Evolutionary conservation across 92 coral and sea anemone genomes (phyloP).

Genomic region (Pocillopora meandrina): DNA sequence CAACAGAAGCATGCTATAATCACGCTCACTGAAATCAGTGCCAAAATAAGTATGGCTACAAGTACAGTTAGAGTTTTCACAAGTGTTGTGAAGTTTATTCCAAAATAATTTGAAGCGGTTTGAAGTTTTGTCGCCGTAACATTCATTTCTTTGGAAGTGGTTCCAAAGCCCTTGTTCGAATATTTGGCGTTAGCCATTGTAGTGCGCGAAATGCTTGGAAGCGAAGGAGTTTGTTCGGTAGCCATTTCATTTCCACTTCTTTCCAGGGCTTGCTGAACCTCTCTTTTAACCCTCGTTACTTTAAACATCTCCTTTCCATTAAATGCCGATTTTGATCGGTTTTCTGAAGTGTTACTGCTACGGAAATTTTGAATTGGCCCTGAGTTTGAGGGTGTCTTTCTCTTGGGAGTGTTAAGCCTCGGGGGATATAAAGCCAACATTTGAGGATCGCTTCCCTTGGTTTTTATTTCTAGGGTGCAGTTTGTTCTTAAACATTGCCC

Average conservation of each 20-base stretch:
- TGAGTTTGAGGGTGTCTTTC: neutral
- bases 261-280: neutral
- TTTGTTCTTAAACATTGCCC: constrained; percentile 17
- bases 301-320: neutral
- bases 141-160: neutral
- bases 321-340: neutral
- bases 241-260: neutral
- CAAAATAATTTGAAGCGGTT: neutral
- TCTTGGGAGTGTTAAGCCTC: neutral
- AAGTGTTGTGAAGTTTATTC: neutral
- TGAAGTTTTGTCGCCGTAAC: neutral
- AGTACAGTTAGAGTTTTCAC: neutral
- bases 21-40: neutral
- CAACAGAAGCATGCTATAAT: neutral
- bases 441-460: neutral
- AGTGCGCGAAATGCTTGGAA: too few species aligned
- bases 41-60: neutral
- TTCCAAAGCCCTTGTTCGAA: neutral
- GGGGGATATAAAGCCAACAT: neutral
- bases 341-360: neutral
- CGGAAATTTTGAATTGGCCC: neutral
- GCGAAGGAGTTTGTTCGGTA: neutral
- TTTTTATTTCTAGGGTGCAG: neutral
- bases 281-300: neutral
- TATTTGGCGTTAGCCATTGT: too few species aligned